Percentiles rank a stretch among this genome's conserved stretches.
phyloP scores from a whole-genome alignment of 2,888 invertebrate species.

The Erpobdella octoculata region DNA sequence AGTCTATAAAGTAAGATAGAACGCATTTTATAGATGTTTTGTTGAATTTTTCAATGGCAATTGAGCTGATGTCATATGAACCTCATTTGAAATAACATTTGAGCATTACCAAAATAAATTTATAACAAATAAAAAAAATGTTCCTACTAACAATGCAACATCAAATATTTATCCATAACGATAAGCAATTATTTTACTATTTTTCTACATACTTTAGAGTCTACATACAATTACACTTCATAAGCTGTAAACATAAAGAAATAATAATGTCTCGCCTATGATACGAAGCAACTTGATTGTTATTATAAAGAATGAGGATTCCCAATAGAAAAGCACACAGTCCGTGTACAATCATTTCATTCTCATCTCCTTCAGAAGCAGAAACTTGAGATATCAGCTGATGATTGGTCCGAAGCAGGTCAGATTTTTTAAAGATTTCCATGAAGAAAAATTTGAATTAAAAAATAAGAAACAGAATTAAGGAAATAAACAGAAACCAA shows the following conservation, averaged over 20 bases:
- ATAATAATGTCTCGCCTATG: conserved; percentile 32
- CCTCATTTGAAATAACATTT: too few relatives aligned
- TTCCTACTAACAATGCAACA: too few relatives aligned
- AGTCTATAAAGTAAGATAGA: background rate
- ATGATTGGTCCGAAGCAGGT: too few relatives aligned
- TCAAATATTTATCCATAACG: too few relatives aligned
- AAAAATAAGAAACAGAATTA: background rate
- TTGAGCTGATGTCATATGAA: too few relatives aligned
- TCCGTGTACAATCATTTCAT: conserved; percentile 78
- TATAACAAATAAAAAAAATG: too few relatives aligned
- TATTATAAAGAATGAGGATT: conserved; percentile 63
- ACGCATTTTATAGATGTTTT: background rate
- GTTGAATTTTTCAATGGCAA: background rate
- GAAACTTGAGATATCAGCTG: conserved; percentile 54
- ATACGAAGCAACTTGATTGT: conserved; percentile 45
- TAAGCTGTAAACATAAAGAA: too few relatives aligned
- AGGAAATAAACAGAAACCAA: background rate
- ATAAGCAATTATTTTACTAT: too few relatives aligned
- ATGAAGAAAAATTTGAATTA: background rate
- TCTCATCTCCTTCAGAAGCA: conserved; percentile 76
- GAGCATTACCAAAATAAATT: too few relatives aligned
- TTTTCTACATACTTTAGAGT: too few relatives aligned
- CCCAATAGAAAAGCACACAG: conserved; percentile 86
- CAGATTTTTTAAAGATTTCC: too few relatives aligned
- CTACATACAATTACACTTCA: too few relatives aligned